phyloP scores from a whole-genome alignment of 2,888 invertebrate genomes.

The Andrena haemorrhoa region DNA sequence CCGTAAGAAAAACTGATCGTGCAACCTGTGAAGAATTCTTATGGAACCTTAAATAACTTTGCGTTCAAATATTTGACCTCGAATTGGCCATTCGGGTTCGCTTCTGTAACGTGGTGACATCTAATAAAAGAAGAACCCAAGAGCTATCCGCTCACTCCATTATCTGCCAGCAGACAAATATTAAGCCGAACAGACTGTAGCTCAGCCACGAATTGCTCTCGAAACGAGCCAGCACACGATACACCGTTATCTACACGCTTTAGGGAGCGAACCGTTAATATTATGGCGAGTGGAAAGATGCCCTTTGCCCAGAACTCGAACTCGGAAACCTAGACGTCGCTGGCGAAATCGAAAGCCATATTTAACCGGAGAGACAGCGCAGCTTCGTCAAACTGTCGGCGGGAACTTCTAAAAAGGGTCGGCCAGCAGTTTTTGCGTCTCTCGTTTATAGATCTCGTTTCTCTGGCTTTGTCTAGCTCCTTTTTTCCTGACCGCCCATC shows the following conservation, averaged over 20 bases:
- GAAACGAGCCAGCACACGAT: constrained; percentile 9
- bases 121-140: no score
- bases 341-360: constrained; percentile 40
- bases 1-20: no score
- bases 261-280: not conserved
- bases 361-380: constrained; percentile 36
- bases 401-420: constrained; percentile 37
- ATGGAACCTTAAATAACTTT: no score
- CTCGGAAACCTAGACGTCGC: constrained; percentile 11
- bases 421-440: constrained; percentile 42
- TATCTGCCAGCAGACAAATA: no score
- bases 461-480: constrained; percentile 37
- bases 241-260: constrained; percentile 22
- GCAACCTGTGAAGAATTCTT: no score
- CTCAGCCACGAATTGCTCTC: not conserved
- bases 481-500: not conserved
- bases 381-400: constrained; percentile 38
- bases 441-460: constrained; percentile 50
- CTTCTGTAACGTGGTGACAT: no score
- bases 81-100: no score
- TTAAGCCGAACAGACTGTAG: no score
- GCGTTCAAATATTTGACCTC: no score
- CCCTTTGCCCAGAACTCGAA: not conserved
- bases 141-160: no score
- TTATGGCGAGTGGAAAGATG: not conserved